Base-by-base conservation (phyloP, 2,797 vertebrate genomes). In the Denticeps clupeoides region DNA sequence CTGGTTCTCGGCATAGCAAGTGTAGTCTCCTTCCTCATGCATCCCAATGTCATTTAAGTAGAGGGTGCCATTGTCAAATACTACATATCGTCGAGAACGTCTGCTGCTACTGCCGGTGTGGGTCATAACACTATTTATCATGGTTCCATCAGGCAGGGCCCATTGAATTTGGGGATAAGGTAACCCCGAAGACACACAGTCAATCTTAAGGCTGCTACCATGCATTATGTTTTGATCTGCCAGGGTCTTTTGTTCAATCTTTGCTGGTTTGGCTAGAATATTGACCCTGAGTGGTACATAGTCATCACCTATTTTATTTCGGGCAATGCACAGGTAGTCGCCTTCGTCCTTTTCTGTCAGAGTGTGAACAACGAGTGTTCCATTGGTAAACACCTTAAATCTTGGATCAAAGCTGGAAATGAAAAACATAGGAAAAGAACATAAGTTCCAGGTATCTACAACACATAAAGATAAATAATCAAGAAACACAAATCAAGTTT, bases 51-150 rank as follows among this genome's bases (percentile, higher is more conserved):
- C 85, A n/a, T 89, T 88, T 59, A 97, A 85, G 69, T 80, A 90
- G 23, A 98, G 71, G 0, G 92, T 97, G 9, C 93, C 93, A 1
- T 98, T 98, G 69, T 88, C 60, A 3, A 97, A 95, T 7, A 98
- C 85, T 26, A 89, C 86, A 0, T 87, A 93, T 61, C 90, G 81
- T 48, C 83, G 84, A 0, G 70, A 72, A 7, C 83, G 82, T 11
- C 73, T 75, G 0, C 81, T 74, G 0, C 70, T 59, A 25, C 73
- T 68, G 1, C 22, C 18, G 1, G 86, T 82, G 0, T 79, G 73
- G 45, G 82, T 85, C 75, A 87, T 75, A 33, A 82, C 59, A 0
- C 77, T 77, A 73, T 89, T 86, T 27, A 97, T 74, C 85, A 90
- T 86, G 33, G 90, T 90, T 2, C 93, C 93, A 3, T 95, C 93